Percentiles rank a stretch among this genome's conserved stretches.
phyloP scores from a whole-genome alignment of 2,113 vertebrate species.

The Chaetorhynchus papuensis region DNA sequence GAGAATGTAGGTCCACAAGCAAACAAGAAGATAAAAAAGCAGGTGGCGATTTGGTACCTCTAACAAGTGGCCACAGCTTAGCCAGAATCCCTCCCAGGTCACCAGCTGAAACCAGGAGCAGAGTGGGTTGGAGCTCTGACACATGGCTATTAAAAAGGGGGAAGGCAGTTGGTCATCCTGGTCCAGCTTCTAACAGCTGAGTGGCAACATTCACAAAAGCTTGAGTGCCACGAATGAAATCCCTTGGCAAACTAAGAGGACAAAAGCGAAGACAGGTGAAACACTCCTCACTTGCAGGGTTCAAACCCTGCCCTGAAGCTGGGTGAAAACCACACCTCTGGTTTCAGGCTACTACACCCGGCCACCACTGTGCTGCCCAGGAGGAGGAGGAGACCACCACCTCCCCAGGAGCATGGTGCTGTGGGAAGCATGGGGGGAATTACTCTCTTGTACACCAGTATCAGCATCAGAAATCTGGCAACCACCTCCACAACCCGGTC shows the following conservation, averaged over 20 bases:
- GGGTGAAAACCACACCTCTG: rapidly evolving
- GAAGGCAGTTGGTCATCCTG: not conserved
- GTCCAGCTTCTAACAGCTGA: not conserved
- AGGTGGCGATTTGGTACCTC: rapidly evolving
- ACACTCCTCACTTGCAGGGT: rapidly evolving
- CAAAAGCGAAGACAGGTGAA: rapidly evolving
- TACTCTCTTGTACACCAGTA: not conserved
- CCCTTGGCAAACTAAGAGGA: not conserved
- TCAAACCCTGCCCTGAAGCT: not conserved
- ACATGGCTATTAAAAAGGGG: rapidly evolving
- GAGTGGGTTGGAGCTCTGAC: not conserved
- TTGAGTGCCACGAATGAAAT: not conserved
- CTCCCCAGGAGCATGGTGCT: rapidly evolving
- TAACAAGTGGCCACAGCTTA: not conserved
- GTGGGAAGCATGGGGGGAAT: rapidly evolving
- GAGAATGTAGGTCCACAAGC: rapidly evolving
- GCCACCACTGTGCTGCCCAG: rapidly evolving
- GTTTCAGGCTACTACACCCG: not conserved
- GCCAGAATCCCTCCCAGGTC: too few species aligned
- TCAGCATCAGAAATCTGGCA: not conserved
- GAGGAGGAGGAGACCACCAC: not conserved
- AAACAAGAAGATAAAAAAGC: not conserved
- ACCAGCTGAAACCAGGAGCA: not conserved
- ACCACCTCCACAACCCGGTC: rapidly evolving
- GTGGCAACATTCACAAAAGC: not conserved